Conservation (phyloP, 1,140 invertebrate genomes). For the Rhizoglyphus robini region DNA sequence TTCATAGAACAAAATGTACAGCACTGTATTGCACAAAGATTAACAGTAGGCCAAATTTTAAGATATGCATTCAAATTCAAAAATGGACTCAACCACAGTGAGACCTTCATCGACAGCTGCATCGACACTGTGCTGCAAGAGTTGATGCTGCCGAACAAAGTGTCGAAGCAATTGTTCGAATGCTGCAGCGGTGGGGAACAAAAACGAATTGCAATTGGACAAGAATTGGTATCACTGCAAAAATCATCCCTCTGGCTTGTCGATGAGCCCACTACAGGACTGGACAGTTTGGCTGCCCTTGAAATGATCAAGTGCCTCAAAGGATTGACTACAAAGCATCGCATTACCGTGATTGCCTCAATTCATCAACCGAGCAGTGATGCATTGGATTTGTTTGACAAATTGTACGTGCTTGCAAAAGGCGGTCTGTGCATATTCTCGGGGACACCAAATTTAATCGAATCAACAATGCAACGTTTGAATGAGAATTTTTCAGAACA, state of each 20-base stretch:
- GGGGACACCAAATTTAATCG: background rate
- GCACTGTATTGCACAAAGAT: background rate
- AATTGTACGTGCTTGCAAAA: background rate
- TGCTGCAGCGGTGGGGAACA: constrained; percentile 66
- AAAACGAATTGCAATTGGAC: constrained; percentile 77
- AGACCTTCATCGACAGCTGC: background rate
- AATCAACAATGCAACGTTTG: background rate
- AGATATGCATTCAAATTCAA: constrained; percentile 2
- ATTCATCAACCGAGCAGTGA: background rate
- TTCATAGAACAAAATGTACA: background rate
- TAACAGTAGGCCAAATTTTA: background rate
- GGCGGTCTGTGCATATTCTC: background rate
- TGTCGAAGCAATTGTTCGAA: background rate
- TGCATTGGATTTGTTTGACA: background rate
- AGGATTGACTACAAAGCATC: background rate
- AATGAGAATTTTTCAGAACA: background rate
- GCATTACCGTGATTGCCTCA: background rate
- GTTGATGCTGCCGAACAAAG: background rate
- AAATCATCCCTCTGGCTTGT: constrained; percentile 94
- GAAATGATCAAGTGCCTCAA: constrained; percentile 8
- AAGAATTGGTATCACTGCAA: constrained; percentile 64
- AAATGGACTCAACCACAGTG: too few relatives aligned
- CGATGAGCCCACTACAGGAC: constrained; percentile 22
- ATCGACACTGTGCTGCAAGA: background rate
- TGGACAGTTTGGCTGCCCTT: constrained; percentile 3